phyloP scores from a whole-genome alignment of 2,113 vertebrate genomes.

The Sprattus sprattus region DNA sequence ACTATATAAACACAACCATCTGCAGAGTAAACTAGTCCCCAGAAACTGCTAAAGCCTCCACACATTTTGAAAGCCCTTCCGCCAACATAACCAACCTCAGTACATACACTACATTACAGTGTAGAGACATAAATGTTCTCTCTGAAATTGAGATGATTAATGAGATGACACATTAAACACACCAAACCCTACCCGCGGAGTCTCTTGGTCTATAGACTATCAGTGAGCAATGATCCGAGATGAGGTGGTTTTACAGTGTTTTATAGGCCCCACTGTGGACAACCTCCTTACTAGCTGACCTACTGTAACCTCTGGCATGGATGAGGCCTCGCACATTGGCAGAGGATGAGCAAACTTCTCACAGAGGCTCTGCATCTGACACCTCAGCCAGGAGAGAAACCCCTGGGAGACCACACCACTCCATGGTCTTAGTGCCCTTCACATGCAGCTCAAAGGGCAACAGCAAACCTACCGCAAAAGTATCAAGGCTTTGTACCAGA shows the following conservation, averaged over 20 bases:
- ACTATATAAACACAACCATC: conserved; percentile 14
- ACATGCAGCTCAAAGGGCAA: background rate
- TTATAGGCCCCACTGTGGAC: background rate
- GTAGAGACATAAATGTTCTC: background rate
- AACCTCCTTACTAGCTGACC: background rate
- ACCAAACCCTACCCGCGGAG: background rate
- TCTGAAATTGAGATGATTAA: background rate
- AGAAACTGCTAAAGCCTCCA: background rate
- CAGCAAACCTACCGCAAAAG: background rate
- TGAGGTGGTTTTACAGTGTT: background rate
- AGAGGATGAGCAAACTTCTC: conserved; percentile 42
- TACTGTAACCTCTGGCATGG: background rate
- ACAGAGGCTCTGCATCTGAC: conserved; percentile 42
- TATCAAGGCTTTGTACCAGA: background rate
- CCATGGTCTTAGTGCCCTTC: background rate
- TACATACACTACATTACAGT: background rate
- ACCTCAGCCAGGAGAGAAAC: conserved; percentile 8
- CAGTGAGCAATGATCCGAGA: background rate
- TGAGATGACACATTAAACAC: background rate
- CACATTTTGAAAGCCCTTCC: background rate
- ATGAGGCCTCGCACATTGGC: conserved; percentile 19
- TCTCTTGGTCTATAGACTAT: background rate
- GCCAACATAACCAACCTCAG: background rate
- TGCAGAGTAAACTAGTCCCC: background rate
- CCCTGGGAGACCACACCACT: background rate